A percentile compares a stretch with the other conserved stretches of the same genome.
These are phyloP conservation scores for Cacajao melanocephalus DNA, from an alignment of 2,797 vertebrate genomes.

Conservation along the genomic window DNA sequence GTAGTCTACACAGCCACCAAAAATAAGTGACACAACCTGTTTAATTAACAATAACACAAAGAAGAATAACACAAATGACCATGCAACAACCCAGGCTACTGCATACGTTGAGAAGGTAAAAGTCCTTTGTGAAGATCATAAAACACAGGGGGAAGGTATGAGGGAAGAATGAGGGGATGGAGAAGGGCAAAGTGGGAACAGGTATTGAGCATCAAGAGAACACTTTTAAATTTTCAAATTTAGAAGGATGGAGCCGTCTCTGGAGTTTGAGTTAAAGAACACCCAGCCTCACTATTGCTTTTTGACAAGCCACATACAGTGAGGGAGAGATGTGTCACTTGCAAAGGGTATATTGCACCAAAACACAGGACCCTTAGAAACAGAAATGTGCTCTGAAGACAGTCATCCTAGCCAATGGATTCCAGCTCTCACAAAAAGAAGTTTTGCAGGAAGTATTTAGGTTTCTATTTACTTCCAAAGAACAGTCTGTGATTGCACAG, in stretches of 20 bases:
- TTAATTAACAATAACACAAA: neutral
- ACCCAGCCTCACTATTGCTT: neutral
- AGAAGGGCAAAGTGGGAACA: neutral
- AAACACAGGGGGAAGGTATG: accelerated
- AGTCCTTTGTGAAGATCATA: neutral
- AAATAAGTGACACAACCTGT: neutral
- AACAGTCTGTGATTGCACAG: neutral
- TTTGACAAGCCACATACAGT: neutral
- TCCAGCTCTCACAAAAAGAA: neutral
- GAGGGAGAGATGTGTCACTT: neutral
- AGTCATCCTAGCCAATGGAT: neutral
- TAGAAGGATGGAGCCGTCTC: neutral
- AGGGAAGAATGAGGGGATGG: accelerated
- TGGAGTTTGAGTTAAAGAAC: neutral
- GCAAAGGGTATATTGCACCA: neutral
- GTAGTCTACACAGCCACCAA: neutral
- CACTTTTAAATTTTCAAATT: neutral
- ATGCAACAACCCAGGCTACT: neutral
- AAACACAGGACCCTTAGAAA: neutral
- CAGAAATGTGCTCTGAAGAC: neutral
- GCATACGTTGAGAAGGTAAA: neutral
- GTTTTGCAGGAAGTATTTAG: neutral
- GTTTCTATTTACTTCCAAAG: conserved; percentile 1
- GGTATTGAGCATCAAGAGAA: neutral
- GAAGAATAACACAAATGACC: neutral